Evolutionary conservation across 2,888 invertebrate species (phyloP), one percentile per base, ranked within the genome.

Genomic region (Drosophila kambysellisi): DNA sequence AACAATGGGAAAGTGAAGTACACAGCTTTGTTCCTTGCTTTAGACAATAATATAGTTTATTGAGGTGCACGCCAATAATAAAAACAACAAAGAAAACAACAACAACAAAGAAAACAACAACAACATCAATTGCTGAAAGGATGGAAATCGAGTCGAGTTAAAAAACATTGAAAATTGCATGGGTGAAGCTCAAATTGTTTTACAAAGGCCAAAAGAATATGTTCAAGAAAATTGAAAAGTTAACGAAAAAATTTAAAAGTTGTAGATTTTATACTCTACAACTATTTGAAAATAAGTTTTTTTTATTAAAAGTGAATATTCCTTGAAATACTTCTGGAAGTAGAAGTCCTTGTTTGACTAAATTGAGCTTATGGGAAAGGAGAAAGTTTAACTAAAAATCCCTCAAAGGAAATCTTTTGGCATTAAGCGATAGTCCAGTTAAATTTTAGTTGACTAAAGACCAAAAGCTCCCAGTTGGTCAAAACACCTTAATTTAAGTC

Each of bases 161-260:
- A 90, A 85, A 82, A 88, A 86, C 87, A 79, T 90, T 86, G 87
- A 80, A 89, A 85, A 88, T 89, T 69, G 76, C 68, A 67, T 69
- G 69, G 85, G 79, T 67, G 72, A 70, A 75, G 68, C 32, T 32
- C 52, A 76, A 83, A 82, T 81, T 81, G 81, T 71, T 68, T 63
- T 48, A 52, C 72, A 73, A 65, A 57, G 56, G 39, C 41, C 41
- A 62, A 65, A 65, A 58, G 60, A 69, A 71, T 39, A 73, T 74
- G 59, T 48, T 33, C 70, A 35, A 48, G 63, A n/a, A 66, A 60
- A 53, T 29, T 62, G 35, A 60, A 60, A 48, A 37, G 11, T 11
- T n/a, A 48, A 29, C n/a, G 3, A 35, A 12, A 37, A 29, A 8
- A 12, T 7, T 5, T 50, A 1, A 53, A 20, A 61, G 33, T 56